Evolutionary conservation across 92 coral and sea anemone genomes (phyloP), one percentile per base, ranked within the genome.

Genomic region (Parazoanthus atlanticus): DNA sequence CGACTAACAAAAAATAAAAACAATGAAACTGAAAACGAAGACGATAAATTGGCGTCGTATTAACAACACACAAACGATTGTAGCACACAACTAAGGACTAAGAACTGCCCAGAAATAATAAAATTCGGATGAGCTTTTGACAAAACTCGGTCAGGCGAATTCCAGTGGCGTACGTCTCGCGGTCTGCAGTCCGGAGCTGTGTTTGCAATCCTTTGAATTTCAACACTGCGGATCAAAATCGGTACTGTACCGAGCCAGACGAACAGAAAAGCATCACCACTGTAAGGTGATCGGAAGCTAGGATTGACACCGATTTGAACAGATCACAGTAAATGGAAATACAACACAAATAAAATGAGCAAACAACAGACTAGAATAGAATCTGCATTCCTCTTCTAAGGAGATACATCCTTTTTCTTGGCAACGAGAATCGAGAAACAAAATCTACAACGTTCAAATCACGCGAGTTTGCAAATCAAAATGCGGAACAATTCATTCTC

Each of bases 391-490:
- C 66, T 70, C 69, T 67, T 43, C 76, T 67, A 41, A n/a, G 23
- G 8, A 8, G 75, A 17, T 33, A 52, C 58, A 52, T 2, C 40
- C 19, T 52, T 41, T 8, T 15, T 31, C 64, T 47, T 40, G 32
- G 30, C 38, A 21, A 69, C 64, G 4, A 75, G 13, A 26, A 52
- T 19, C 79, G 49, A 9, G 12, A 46, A 70, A 84, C 29, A 69
- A 13, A 66, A 41, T 23, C 76, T 47, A 46, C 65, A 26, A 33
- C 26, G 41, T 46, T 29, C 46, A 46, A 41, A 71, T 46, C 78
- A 84, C 78, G 78, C 78, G 19, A 84, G n/a, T 16, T 54, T 21
- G 69, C 69, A 61, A 61, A 61, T 61, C 69, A 1, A 31, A 56
- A 19, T 41, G 32, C 71, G 43, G 64, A 69, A 47, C 28, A 80